These are phyloP conservation scores for Clarias gariepinus DNA, from an alignment of 2,113 vertebrate genomes.

Conservation along the genomic window DNA sequence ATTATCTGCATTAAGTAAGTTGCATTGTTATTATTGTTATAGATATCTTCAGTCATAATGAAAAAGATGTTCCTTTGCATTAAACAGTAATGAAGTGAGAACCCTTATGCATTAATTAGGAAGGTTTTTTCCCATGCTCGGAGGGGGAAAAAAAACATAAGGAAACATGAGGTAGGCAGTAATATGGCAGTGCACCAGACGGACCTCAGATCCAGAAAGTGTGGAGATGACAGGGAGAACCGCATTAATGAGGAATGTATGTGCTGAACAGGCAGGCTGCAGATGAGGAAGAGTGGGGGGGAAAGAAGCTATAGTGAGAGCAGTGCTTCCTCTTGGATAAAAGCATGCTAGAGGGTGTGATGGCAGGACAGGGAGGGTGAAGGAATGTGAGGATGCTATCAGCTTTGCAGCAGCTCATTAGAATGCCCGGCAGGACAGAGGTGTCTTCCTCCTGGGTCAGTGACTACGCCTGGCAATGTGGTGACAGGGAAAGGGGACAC, in stretches of 20 bases:
- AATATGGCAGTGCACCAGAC: background rate
- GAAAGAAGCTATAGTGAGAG: conserved; percentile 1
- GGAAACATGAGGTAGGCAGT: background rate
- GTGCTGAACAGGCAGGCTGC: conserved; percentile 12
- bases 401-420: conserved; percentile 61
- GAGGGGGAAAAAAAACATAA: background rate
- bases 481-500: conserved; percentile 44
- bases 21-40: no score
- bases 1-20: no score
- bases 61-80: background rate
- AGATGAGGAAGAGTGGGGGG: background rate
- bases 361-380: background rate
- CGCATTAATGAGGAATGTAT: conserved; percentile 37
- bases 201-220: background rate
- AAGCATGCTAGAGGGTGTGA: conserved; percentile 1
- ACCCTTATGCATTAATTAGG: background rate
- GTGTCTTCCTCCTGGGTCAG: conserved; percentile 60
- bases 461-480: conserved; percentile 42
- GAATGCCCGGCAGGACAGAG: conserved; percentile 56
- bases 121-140: background rate
- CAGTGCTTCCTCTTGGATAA: conserved; percentile 15
- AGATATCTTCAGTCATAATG: no score
- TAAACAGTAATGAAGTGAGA: background rate
- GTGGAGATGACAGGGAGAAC: conserved; percentile 10
- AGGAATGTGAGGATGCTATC: background rate